A percentile compares a stretch with the other conserved stretches of the same genome.
These are phyloP conservation scores for Cotesia vestalis DNA, from an alignment of 1,140 invertebrate species.

Conservation along the genomic window DNA sequence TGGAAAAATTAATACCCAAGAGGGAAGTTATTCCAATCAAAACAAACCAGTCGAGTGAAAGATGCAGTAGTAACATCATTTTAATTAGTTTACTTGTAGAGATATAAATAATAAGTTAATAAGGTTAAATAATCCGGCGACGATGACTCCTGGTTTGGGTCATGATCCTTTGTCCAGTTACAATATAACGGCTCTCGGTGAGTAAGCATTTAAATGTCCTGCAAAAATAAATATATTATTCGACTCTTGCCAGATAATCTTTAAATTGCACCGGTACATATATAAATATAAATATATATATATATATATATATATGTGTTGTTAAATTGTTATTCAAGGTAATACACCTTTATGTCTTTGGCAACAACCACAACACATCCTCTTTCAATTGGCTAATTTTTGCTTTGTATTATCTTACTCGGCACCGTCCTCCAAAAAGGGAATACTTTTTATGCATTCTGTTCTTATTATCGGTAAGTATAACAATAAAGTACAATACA, in stretches of 20 bases:
- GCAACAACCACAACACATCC: slow-evolving; percentile 61
- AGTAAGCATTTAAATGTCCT: slow-evolving; percentile 38
- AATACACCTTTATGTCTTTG: slow-evolving; percentile 58
- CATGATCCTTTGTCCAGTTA: slow-evolving; percentile 59
- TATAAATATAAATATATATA: no score
- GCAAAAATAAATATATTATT: slow-evolving; percentile 18
- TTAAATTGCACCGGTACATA: background rate
- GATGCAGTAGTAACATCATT: slow-evolving; percentile 17
- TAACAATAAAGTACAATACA: no score
- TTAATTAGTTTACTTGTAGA: no score
- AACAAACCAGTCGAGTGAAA: slow-evolving; percentile 31
- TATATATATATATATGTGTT: slow-evolving; percentile 21
- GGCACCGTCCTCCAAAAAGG: slow-evolving; percentile 80
- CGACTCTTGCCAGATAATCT: slow-evolving; percentile 11
- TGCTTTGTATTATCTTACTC: slow-evolving; percentile 80
- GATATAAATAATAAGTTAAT: no score
- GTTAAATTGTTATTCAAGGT: slow-evolving; percentile 46
- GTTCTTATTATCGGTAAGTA: slow-evolving; percentile 78
- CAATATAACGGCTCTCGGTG: slow-evolving; percentile 56
- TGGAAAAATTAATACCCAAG: background rate
- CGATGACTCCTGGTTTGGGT: slow-evolving; percentile 59
- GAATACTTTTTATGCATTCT: slow-evolving; percentile 83
- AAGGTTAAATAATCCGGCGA: background rate
- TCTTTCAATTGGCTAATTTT: slow-evolving; percentile 78
- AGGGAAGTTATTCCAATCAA: slow-evolving; percentile 13